Conservation (phyloP, 2,888 invertebrate species). For the Adelognathus sp. region DNA sequence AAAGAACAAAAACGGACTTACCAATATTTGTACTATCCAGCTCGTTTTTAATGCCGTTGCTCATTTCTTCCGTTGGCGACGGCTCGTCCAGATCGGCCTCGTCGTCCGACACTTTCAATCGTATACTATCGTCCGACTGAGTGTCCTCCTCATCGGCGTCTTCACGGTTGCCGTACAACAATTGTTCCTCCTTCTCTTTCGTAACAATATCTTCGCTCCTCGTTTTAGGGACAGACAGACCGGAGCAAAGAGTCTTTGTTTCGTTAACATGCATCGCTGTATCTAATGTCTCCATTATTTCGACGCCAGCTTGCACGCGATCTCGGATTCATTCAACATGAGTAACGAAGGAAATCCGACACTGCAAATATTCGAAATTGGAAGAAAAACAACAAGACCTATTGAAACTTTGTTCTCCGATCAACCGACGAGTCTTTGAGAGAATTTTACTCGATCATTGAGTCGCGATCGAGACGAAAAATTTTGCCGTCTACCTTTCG, state of each 20-base stretch:
- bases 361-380: slow-evolving; percentile 26
- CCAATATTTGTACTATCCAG: slow-evolving; percentile 37
- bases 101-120: slow-evolving; percentile 78
- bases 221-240: slow-evolving; percentile 61
- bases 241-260: slow-evolving; percentile 64
- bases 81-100: slow-evolving; percentile 69
- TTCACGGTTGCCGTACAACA: slow-evolving; percentile 70
- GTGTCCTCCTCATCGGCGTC: slow-evolving; percentile 75
- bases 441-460: neutral
- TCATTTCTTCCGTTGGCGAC: slow-evolving; percentile 12
- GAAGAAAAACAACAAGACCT: no score
- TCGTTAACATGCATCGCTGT: slow-evolving; percentile 68
- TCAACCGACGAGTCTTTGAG: neutral
- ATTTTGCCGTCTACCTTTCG: neutral
- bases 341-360: slow-evolving; percentile 37
- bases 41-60: slow-evolving; percentile 17
- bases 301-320: slow-evolving; percentile 35
- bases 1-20: slow-evolving; percentile 42
- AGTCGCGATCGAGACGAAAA: neutral
- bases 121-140: slow-evolving; percentile 75
- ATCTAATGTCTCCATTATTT: slow-evolving; percentile 73
- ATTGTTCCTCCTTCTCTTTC: slow-evolving; percentile 72
- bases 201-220: slow-evolving; percentile 67
- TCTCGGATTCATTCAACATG: slow-evolving; percentile 42
- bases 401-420: neutral